Evolutionary conservation across 2,113 vertebrate genomes (phyloP), one percentile per base, ranked within the genome.

Genomic region (Bucco capensis): DNA sequence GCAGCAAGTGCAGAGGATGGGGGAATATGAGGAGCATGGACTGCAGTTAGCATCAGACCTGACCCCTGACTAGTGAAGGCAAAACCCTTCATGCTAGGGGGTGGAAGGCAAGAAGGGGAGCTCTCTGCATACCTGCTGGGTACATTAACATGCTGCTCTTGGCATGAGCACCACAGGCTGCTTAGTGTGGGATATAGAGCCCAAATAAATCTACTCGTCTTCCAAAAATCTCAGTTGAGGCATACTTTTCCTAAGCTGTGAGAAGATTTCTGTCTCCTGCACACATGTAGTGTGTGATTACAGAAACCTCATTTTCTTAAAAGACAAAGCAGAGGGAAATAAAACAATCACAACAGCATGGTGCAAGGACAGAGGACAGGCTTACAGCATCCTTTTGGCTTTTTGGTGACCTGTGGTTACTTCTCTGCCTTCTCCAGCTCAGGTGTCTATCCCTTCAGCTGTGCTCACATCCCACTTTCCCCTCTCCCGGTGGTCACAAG

Each of bases 261-360:
- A 86, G 47, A 66, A 46, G 38, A 24, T 42, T 35, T 61, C 62
- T 58, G 44, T 82, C 21, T n/a, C 44, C 30, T 76, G 30, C 42
- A 73, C 25, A 21, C 8, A 25, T 1, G 2, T 2, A 6, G 31
- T 46, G 19, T 25, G 14, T 42, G 37, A 73, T 9, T 44, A 23
- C 22, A 77, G 56, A 47, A 40, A 31, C 38, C 5, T 74, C 5
- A 3, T 58, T 70, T 86, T 70, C 64, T 66, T 50, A 78, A 54
- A 50, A 73, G 56, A 22, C 31, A 62, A 67, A 66, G 38, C 47
- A 42, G 33, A 78, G n/a, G 30, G 44, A 65, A 62, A 31, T 49
- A 28, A 62, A 74, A 31, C 8, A 3, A 23, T 50, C 7, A 3
- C 28, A n/a, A 14, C 31, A 50, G 25, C 27, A n/a, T 0, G 0